These are phyloP conservation scores for Amyelois transitella DNA, from an alignment of 1,140 invertebrate species.

Conservation along the genomic window DNA sequence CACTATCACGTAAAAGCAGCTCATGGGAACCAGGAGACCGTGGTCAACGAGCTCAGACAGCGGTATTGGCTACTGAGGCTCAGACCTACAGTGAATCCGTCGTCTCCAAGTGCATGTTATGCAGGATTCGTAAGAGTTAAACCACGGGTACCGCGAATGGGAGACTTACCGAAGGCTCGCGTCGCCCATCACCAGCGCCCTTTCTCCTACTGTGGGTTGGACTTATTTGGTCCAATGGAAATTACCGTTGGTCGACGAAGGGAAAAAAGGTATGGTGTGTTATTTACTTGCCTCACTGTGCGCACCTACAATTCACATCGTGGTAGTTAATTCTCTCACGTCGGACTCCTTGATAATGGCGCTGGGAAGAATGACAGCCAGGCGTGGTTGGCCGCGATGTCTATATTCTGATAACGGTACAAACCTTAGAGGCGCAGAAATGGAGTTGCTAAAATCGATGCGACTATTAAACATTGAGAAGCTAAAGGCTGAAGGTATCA, in stretches of 20 bases:
- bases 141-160: slow-evolving; percentile 15
- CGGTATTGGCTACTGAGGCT: slow-evolving; percentile 1
- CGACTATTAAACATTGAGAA: slow-evolving; percentile 11
- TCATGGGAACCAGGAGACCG: slow-evolving; percentile 8
- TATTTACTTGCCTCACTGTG: slow-evolving; percentile 50
- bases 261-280: slow-evolving; percentile 42
- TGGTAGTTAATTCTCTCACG: slow-evolving; percentile 3
- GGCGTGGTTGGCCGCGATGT: slow-evolving; percentile 17
- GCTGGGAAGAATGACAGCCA: slow-evolving; percentile 20
- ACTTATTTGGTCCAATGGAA: slow-evolving; percentile 28
- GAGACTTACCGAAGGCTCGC: slow-evolving; percentile 17
- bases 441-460: slow-evolving; percentile 17
- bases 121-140: not conserved
- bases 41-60: slow-evolving; percentile 16
- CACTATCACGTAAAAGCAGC: slow-evolving; percentile 3
- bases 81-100: not conserved
- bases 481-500: slow-evolving; percentile 8
- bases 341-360: slow-evolving; percentile 17
- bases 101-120: not conserved
- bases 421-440: slow-evolving; percentile 37
- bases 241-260: slow-evolving; percentile 25
- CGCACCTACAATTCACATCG: slow-evolving; percentile 34
- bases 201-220: slow-evolving; percentile 21
- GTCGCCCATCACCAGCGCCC: slow-evolving; percentile 23
- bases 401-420: slow-evolving; percentile 40